Percentiles rank a stretch among this genome's conserved stretches.
phyloP scores from a whole-genome alignment of 2,797 vertebrate genomes.

The Notoglanidium macrostoma region DNA sequence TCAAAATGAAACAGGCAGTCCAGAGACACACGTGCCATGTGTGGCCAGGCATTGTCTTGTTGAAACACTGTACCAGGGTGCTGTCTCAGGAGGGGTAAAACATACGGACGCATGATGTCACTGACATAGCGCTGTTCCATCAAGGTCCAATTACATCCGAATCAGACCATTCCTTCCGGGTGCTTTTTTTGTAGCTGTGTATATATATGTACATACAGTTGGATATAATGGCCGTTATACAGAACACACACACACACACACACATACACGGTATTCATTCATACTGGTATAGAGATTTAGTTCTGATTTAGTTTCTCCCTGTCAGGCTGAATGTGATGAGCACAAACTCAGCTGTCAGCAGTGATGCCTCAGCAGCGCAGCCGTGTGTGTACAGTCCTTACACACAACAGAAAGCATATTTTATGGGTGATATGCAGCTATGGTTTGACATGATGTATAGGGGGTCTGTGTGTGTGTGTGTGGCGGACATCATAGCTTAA shows the following conservation, averaged over 20 bases:
- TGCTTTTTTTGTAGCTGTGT: too few relatives aligned
- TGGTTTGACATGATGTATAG: not conserved
- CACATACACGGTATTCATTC: not conserved
- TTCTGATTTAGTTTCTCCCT: not conserved
- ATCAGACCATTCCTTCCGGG: too few relatives aligned
- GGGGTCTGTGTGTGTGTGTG: not conserved
- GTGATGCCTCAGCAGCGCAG: not conserved
- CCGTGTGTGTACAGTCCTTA: constrained; percentile 8
- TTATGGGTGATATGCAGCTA: not conserved
- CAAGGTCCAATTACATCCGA: too few relatives aligned
- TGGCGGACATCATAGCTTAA: not conserved
- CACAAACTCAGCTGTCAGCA: constrained; percentile 20
- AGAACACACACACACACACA: not conserved
- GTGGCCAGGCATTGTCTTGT: too few relatives aligned
- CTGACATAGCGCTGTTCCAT: too few relatives aligned
- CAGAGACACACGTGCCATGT: too few relatives aligned
- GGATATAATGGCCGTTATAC: not conserved
- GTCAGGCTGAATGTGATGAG: constrained; percentile 2
- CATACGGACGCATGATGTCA: too few relatives aligned
- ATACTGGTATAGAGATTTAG: not conserved
- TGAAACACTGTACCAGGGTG: too few relatives aligned
- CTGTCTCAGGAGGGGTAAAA: too few relatives aligned
- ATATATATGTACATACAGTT: too few relatives aligned
- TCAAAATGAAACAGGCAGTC: too few relatives aligned
- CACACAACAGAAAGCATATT: constrained; percentile 4